Evolutionary conservation across 1,140 invertebrate genomes (phyloP).

Genomic region (Orchesella cincta): DNA sequence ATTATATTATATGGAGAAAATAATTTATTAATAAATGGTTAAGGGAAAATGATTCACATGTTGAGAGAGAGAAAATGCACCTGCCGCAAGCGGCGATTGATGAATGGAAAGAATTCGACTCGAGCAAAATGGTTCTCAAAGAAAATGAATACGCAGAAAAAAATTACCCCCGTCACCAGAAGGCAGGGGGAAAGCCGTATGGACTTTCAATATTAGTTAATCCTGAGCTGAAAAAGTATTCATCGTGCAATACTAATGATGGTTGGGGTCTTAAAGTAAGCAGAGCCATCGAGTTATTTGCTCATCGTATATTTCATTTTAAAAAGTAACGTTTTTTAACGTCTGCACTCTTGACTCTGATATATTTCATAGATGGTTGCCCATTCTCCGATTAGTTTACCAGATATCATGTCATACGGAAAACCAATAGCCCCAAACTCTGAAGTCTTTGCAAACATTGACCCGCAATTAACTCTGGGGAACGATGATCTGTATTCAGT

Average conservation of each 20-base stretch:
- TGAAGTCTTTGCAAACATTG: constrained; percentile 41
- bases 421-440: constrained; percentile 38
- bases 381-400: constrained; percentile 44
- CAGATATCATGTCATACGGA: constrained; percentile 41
- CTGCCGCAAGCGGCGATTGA: background rate
- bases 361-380: constrained; percentile 31
- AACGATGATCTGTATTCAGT: background rate
- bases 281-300: background rate
- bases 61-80: background rate
- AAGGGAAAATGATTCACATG: background rate
- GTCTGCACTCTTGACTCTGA: background rate
- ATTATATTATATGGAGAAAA: background rate
- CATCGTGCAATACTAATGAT: constrained; percentile 43
- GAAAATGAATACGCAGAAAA: background rate
- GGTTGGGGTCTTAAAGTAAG: constrained; percentile 47
- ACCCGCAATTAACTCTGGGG: constrained; percentile 38
- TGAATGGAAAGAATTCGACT: background rate
- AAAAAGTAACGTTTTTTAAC: background rate
- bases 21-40: background rate
- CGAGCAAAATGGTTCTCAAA: background rate
- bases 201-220: background rate
- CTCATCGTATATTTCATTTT: background rate
- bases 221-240: constrained; percentile 47
- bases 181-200: constrained; percentile 1
- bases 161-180: background rate